phyloP scores from a whole-genome alignment of 2,113 vertebrate species.

The Phylloscopus trochilus region DNA sequence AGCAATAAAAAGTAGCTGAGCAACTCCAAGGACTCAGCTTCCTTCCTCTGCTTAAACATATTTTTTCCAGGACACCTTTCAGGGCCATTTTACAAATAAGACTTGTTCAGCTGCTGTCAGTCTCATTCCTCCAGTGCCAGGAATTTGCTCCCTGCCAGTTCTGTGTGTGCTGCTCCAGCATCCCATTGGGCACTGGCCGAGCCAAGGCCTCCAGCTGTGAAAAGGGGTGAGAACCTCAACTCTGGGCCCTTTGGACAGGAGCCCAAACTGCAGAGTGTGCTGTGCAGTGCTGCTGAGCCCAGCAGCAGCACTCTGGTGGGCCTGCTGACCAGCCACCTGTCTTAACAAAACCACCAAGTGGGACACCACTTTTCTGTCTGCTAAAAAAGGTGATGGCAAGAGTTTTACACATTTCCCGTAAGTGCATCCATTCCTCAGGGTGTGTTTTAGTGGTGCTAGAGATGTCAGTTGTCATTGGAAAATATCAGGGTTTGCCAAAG shows the following conservation, averaged over 20 bases:
- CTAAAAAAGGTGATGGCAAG: not conserved
- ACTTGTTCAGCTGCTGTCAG: fast-evolving
- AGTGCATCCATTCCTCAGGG: fast-evolving
- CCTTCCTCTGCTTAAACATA: not conserved
- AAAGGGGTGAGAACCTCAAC: not conserved
- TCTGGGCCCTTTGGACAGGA: fast-evolving
- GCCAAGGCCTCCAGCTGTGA: not conserved
- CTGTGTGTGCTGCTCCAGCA: not conserved
- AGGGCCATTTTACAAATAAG: not conserved
- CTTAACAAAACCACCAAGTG: not conserved
- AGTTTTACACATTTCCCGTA: not conserved
- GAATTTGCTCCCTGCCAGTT: not conserved
- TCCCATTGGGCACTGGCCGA: not conserved
- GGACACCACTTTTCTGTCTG: not conserved
- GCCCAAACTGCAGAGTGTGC: not conserved
- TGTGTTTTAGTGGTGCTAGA: not conserved
- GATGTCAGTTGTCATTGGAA: not conserved
- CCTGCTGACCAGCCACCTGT: not conserved
- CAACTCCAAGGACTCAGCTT: not conserved
- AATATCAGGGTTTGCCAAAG: not conserved
- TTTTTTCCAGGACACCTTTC: not conserved
- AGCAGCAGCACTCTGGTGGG: not conserved
- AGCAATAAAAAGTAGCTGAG: not conserved
- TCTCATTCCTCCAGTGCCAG: not conserved
- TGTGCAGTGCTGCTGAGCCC: not conserved